These are phyloP conservation scores for Cinclus cinclus DNA, from an alignment of 2,113 vertebrate species.

Conservation along the genomic window DNA sequence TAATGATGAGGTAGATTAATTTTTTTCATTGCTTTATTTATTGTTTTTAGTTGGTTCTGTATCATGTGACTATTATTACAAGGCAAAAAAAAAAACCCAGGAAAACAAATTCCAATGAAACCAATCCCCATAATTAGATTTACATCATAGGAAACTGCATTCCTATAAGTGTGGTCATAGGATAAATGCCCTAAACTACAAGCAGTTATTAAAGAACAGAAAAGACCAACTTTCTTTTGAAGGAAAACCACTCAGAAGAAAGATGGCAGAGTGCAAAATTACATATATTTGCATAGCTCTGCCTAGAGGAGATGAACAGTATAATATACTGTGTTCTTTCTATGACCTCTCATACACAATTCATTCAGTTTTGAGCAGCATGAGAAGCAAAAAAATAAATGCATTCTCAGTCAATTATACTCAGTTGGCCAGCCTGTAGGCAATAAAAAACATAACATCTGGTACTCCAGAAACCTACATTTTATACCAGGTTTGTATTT, in stretches of 20 bases:
- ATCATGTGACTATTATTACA: not conserved
- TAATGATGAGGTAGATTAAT: not conserved
- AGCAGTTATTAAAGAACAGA: not conserved
- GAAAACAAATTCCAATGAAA: not conserved
- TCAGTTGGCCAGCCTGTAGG: not conserved
- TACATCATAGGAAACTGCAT: not conserved
- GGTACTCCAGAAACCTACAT: slow-evolving; percentile 4
- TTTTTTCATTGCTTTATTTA: not conserved
- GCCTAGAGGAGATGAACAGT: slow-evolving; percentile 1
- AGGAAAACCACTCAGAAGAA: not conserved
- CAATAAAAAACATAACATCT: not conserved
- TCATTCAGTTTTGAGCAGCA: not conserved
- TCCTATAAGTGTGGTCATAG: not conserved
- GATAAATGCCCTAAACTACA: not conserved
- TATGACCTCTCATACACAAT: not conserved
- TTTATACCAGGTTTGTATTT: slow-evolving; percentile 6
- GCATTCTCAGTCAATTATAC: not conserved
- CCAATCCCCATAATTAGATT: not conserved
- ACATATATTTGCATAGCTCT: slow-evolving; percentile 10
- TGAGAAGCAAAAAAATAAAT: not conserved
- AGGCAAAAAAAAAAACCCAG: not conserved
- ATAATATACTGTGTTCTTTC: not conserved
- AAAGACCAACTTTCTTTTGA: not conserved
- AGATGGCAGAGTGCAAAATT: not conserved
- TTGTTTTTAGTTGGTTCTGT: not conserved